phyloP scores from a whole-genome alignment of 2,888 invertebrate genomes.

The Creontiades dilutus region DNA sequence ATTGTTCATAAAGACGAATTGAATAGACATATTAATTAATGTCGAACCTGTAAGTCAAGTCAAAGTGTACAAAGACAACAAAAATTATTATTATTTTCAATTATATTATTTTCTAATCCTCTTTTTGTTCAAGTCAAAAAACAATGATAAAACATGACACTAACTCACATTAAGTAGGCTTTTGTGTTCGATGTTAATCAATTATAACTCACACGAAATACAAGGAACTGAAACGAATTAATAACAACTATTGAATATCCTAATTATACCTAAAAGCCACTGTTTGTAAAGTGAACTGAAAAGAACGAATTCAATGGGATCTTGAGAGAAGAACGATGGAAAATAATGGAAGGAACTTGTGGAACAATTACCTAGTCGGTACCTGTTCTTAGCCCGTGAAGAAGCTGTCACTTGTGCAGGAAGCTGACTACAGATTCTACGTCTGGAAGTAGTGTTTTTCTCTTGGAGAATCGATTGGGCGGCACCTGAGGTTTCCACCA shows the following conservation, averaged over 20 bases:
- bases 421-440: not conserved
- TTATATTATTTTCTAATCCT: too few relatives aligned
- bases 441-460: not conserved
- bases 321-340: not conserved
- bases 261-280: not conserved
- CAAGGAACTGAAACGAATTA: not conserved
- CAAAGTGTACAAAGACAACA: too few relatives aligned
- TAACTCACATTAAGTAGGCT: not conserved
- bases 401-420: slow-evolving; percentile 12
- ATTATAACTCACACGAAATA: not conserved
- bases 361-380: slow-evolving; percentile 16
- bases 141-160: too few relatives aligned
- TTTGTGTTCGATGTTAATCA: not conserved
- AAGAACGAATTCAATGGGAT: not conserved
- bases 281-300: not conserved
- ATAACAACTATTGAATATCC: not conserved
- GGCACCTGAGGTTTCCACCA: not conserved
- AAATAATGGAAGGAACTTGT: slow-evolving; percentile 15
- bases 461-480: not conserved
- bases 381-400: not conserved
- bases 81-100: too few relatives aligned
- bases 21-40: too few relatives aligned
- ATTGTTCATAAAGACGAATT: too few relatives aligned
- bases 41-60: too few relatives aligned
- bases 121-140: too few relatives aligned